Evolutionary conservation across 2,113 vertebrate genomes (phyloP).

Genomic region (Struthio camelus): DNA sequence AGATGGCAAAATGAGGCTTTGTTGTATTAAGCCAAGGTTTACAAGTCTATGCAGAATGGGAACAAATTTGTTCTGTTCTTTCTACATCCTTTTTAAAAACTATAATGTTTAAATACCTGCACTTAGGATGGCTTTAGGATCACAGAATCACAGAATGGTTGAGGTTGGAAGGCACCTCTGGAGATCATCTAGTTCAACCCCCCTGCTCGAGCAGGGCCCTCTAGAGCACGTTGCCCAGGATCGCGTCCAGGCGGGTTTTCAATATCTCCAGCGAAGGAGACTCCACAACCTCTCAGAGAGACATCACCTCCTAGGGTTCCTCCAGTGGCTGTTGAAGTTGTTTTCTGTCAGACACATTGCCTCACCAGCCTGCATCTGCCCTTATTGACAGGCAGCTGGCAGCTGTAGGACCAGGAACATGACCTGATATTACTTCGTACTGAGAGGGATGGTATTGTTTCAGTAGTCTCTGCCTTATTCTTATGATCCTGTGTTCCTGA

Average conservation of each 20-base stretch:
- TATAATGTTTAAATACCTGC: not conserved
- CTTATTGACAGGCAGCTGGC: not conserved
- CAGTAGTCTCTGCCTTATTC: not conserved
- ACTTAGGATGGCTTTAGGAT: not conserved
- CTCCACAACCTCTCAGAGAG: too few species aligned
- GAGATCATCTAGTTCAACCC: too few species aligned
- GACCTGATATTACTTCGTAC: not conserved
- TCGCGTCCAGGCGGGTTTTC: too few species aligned
- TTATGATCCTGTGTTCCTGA: not conserved
- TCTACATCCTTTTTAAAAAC: not conserved
- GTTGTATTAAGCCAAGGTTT: not conserved
- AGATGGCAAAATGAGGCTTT: not conserved
- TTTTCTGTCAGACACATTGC: constrained; percentile 1
- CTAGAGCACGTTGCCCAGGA: too few species aligned
- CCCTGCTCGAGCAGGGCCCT: too few species aligned
- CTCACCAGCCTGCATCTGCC: not conserved
- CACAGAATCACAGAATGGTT: too few species aligned
- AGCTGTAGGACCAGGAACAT: not conserved
- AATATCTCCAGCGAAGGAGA: too few species aligned
- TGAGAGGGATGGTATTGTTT: not conserved
- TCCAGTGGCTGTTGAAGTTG: not conserved
- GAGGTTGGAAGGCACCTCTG: too few species aligned
- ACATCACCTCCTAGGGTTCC: constrained; percentile 6
- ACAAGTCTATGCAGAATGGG: not conserved
- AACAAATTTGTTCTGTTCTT: not conserved